Conservation (phyloP, 1,140 invertebrate genomes). For the Lordiphosa stackelbergi region DNA sequence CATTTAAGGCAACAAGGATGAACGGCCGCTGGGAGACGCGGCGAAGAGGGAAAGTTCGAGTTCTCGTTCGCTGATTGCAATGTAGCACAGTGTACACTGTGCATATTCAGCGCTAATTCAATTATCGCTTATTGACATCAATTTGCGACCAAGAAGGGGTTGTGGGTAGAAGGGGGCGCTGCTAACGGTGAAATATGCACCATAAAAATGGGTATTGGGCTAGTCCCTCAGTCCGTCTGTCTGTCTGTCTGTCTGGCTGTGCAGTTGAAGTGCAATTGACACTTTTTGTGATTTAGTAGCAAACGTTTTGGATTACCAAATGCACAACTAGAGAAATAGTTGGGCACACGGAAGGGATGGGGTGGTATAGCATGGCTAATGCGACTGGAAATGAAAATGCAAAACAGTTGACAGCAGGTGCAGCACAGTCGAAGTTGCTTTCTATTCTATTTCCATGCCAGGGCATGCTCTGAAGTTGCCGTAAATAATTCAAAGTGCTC, state of each 20-base stretch:
- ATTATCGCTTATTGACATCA: constrained; percentile 60
- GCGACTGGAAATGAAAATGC: constrained; percentile 28
- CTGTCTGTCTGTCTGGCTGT: background rate
- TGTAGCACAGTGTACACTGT: constrained; percentile 56
- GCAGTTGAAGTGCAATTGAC: constrained; percentile 49
- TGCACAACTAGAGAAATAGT: constrained; percentile 20
- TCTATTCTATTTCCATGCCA: constrained; percentile 8
- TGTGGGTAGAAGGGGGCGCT: constrained; percentile 11
- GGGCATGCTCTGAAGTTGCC: constrained; percentile 25
- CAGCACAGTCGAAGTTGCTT: constrained; percentile 15
- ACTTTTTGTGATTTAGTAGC: constrained; percentile 57
- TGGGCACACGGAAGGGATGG: background rate
- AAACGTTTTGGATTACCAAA: constrained; percentile 52
- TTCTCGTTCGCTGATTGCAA: constrained; percentile 35
- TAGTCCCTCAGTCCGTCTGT: background rate
- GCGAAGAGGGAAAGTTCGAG: background rate
- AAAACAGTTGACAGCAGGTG: constrained; percentile 41
- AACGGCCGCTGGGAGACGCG: constrained; percentile 4
- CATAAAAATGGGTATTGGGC: constrained; percentile 24
- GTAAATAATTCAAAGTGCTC: constrained; percentile 53
- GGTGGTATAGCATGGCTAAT: constrained; percentile 27
- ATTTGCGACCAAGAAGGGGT: constrained; percentile 29
- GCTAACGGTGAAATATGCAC: constrained; percentile 22
- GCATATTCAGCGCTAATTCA: constrained; percentile 50
- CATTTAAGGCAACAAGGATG: constrained; percentile 18